Evolutionary conservation across 1,140 invertebrate genomes (phyloP), one percentile per base, ranked within the genome.

Genomic region (Halictus rubicundus): DNA sequence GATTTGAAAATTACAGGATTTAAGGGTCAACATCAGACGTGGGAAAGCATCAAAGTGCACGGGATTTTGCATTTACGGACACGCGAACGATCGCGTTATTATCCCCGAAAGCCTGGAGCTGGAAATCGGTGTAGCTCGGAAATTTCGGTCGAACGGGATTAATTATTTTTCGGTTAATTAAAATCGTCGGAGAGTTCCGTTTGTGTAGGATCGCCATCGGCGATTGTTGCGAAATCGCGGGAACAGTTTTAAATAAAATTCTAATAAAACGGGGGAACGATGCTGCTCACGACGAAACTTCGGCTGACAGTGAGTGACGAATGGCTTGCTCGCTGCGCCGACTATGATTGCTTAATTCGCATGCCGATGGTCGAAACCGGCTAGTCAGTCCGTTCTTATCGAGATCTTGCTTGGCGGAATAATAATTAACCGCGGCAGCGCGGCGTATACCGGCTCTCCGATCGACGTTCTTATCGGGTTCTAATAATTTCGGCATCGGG

Each of bases 311-410:
- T 89, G 84, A 89, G 87, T 92, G 90, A 92, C 87, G 89, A 91
- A 92, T 89, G 90, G 88, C 68, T 78, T 82, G 81, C 79, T 88
- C 83, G 86, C 81, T 80, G 83, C 87, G 81, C 86, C 82, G 80
- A 81, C 86, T 89, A 90, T 90, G 91, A 91, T 92, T 92, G 89
- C 89, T 92, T 90, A 92, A 92, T 92, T 92, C 91, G 87, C 89
- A 89, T 90, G 89, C 88, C 88, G 85, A 73, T 87, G 86, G 84
- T 87, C 87, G 86, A 87, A 88, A 88, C 88, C 87, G 80, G 86
- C 87, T 85, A 86, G 83, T 86, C 84, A 82, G 83, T 87, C 72
- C 76, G 72, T 84, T 82, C 82, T 85, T 92, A 92, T 91, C 90
- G 86, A 85, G 89, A 92, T 92, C 87, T 90, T 89, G 89, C 88